Evolutionary conservation across 2,797 vertebrate species (phyloP), one percentile per base, ranked within the genome.

Genomic region (Crocidura indochinensis): DNA sequence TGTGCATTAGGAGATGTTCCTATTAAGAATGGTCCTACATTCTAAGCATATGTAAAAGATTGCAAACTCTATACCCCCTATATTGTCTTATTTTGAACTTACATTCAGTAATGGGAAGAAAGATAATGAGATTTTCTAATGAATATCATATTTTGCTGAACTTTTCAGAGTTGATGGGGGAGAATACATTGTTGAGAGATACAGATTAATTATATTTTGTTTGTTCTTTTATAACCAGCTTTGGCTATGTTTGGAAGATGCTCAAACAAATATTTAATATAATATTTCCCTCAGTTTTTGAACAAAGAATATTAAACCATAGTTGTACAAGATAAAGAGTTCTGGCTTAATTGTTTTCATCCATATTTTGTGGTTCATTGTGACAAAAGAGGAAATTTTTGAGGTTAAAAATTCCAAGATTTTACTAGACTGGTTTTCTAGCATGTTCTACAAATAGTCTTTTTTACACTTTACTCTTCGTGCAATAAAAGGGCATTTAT

Each of bases 91-190:
- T 69, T 81, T 90, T 78, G 47, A 72, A 27, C 7, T 60, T 72
- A 15, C 11, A 8, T 56, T 56, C 53, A 14, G 1, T 56, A 56
- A 56, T 53, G 14, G 69, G 19, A 78, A 92, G 74, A 24, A 60
- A 24, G 6, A 0, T 10, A 8, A n/a, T 56, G 4, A 49, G n/a
- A 8, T 46, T 47, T 6, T 4, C 47, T n/a, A 7, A 4, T 31
- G 26, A 44, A 29, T 76, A 56, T 74, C 64, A 20, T 12, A 67
- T 82, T 2, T 78, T 84, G 75, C 82, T 89, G 46, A 87, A 84
- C 19, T 76, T 91, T 81, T 47, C 12, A 29, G 53, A 73, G 26
- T 81, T 71, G n/a, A 65, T 51, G 29, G 19, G 7, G 79, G 53
- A 26, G 0, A 26, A 26, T 46, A 22, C 8, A 7, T 12, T 11